These are phyloP conservation scores for Butorides virescens DNA, from an alignment of 2,113 vertebrate species.

Conservation along the genomic window DNA sequence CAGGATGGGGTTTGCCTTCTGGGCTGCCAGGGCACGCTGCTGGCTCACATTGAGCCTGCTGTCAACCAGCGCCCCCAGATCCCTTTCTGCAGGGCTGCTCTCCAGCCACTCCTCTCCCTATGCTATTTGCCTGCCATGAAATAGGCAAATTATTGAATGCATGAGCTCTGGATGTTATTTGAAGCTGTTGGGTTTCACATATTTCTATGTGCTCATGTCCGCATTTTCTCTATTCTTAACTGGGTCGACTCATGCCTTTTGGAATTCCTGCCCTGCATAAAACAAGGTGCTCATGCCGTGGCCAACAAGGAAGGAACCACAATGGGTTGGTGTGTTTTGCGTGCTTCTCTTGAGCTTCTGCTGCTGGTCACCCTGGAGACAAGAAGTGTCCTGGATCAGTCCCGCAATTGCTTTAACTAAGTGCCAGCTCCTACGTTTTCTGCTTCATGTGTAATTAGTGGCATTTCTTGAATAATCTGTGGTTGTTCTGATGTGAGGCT, in stretches of 20 bases:
- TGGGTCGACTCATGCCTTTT: background rate
- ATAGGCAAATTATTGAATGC: background rate
- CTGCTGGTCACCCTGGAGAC: background rate
- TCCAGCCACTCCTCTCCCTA: background rate
- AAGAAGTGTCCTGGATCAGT: background rate
- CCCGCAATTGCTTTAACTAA: background rate
- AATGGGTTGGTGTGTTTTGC: background rate
- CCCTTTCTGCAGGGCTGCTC: background rate
- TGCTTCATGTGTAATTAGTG: background rate
- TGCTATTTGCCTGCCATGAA: background rate
- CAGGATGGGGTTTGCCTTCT: background rate
- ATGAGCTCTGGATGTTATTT: background rate
- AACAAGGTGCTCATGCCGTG: conserved; percentile 19
- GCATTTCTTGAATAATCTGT: background rate
- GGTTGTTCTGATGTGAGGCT: background rate
- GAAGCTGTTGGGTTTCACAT: background rate
- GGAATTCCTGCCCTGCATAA: background rate
- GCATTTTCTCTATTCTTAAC: background rate
- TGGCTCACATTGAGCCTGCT: background rate
- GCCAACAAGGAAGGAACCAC: background rate
- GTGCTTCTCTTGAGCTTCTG: background rate
- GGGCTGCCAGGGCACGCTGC: background rate
- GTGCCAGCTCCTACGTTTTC: background rate
- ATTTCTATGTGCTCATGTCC: background rate
- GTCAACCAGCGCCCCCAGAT: background rate